phyloP scores from a whole-genome alignment of 2,113 vertebrate species.

The Panthera uncia region DNA sequence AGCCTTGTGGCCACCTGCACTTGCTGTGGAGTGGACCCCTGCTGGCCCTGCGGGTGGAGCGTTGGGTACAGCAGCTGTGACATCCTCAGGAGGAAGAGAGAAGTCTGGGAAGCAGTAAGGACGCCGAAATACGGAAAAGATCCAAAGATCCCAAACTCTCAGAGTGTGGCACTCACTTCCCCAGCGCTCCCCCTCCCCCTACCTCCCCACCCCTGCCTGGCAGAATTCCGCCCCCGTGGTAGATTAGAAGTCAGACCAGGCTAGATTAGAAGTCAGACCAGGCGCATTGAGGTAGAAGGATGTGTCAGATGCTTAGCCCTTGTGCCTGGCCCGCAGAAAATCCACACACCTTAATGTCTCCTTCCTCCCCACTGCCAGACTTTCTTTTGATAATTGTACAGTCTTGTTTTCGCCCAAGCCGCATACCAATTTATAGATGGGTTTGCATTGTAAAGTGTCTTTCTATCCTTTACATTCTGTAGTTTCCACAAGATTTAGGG shows the following conservation, averaged over 20 bases:
- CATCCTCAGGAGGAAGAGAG: not conserved
- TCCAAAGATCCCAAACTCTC: not conserved
- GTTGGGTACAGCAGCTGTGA: not conserved
- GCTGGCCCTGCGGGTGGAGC: not conserved
- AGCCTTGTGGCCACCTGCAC: not conserved
- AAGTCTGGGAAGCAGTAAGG: not conserved
- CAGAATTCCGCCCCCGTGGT: too few relatives aligned
- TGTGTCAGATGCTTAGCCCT: not conserved
- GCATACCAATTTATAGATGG: not conserved
- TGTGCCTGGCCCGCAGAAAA: not conserved
- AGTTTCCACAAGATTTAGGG: not conserved
- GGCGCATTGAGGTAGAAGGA: not conserved
- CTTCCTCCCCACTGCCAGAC: not conserved
- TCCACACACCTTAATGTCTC: not conserved
- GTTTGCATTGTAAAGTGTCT: not conserved
- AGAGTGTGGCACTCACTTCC: fast-evolving
- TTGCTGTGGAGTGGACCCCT: not conserved
- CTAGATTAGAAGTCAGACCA: not conserved
- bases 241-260: not conserved
- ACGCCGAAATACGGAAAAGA: not conserved
- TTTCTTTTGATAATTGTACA: not conserved
- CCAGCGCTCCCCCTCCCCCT: fast-evolving
- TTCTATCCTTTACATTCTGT: not conserved
- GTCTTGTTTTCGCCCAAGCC: not conserved
- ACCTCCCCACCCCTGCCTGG: fast-evolving